These are phyloP conservation scores for Cheilosia soror DNA, from an alignment of 2,888 invertebrate genomes.

Conservation along the genomic window DNA sequence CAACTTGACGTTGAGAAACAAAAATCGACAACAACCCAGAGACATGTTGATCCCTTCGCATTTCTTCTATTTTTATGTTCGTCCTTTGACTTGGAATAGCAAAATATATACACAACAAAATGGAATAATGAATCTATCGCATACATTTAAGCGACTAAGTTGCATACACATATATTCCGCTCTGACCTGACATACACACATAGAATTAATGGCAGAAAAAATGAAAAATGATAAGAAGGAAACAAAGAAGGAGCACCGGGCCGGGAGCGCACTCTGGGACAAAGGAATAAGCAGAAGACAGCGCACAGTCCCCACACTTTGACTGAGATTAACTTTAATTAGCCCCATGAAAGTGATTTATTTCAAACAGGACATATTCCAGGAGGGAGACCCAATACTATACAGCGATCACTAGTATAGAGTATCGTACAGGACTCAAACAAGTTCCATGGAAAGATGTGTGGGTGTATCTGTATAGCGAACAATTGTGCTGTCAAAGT, in stretches of 20 bases:
- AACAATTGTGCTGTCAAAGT: constrained; percentile 62
- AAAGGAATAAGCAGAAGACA: constrained; percentile 41
- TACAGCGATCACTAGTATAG: constrained; percentile 5
- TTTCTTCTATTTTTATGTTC: constrained; percentile 47
- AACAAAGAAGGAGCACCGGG: constrained; percentile 13
- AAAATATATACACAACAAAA: constrained; percentile 39
- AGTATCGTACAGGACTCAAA: background rate
- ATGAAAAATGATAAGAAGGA: constrained; percentile 60
- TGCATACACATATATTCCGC: background rate
- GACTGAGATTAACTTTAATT: constrained; percentile 82
- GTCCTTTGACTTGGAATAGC: constrained; percentile 45
- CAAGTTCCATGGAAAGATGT: background rate
- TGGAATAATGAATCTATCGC: constrained; percentile 50
- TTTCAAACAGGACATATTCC: constrained; percentile 76
- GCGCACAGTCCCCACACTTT: constrained; percentile 26
- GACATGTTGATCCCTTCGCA: constrained; percentile 46
- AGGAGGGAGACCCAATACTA: background rate
- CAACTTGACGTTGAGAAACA: constrained; percentile 1
- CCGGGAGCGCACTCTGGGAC: constrained; percentile 6
- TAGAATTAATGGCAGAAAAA: constrained; percentile 61
- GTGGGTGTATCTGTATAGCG: constrained; percentile 7
- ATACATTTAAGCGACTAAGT: constrained; percentile 1
- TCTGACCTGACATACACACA: constrained; percentile 37
- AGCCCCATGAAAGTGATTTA: constrained; percentile 82
- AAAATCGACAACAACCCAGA: constrained; percentile 19